phyloP scores from a whole-genome alignment of 2,888 invertebrate species.

The Sarcophaga rosellei region DNA sequence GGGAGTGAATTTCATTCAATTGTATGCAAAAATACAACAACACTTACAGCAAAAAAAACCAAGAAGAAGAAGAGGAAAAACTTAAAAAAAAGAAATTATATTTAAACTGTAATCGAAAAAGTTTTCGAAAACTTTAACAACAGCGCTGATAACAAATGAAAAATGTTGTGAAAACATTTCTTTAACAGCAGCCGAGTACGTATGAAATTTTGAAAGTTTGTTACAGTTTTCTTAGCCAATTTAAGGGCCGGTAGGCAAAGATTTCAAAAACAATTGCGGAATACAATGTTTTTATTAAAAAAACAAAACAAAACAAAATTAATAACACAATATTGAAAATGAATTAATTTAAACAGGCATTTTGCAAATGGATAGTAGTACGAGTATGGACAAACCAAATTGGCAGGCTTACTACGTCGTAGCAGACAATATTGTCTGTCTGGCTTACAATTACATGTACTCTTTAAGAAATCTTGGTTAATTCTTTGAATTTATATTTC shows the following conservation, averaged over 20 bases:
- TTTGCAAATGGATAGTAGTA: no score
- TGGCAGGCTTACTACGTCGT: no score
- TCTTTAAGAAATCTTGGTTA: no score
- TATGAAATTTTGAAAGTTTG: not conserved
- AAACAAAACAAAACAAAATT: no score
- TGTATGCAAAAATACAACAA: slow-evolving; percentile 50
- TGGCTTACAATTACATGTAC: no score
- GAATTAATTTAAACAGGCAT: no score
- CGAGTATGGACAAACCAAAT: no score
- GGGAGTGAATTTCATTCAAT: slow-evolving; percentile 47
- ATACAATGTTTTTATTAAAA: not conserved
- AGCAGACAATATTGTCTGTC: no score
- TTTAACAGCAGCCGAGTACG: no score
- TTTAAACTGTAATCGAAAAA: slow-evolving; percentile 69
- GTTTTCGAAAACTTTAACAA: slow-evolving; percentile 54
- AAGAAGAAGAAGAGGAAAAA: slow-evolving; percentile 23
- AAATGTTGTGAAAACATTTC: slow-evolving; percentile 4
- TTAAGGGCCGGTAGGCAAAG: not conserved
- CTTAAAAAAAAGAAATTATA: slow-evolving; percentile 68
- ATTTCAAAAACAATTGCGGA: slow-evolving; percentile 21
- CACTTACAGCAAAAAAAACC: not conserved
- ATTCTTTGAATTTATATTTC: no score
- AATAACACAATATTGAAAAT: no score
- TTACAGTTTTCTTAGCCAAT: not conserved
- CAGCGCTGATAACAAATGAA: slow-evolving; percentile 34